A percentile compares a stretch with the other conserved stretches of the same genome.
Conservation (phyloP, 2,113 vertebrate genomes). For the Apodemus sylvaticus region DNA sequence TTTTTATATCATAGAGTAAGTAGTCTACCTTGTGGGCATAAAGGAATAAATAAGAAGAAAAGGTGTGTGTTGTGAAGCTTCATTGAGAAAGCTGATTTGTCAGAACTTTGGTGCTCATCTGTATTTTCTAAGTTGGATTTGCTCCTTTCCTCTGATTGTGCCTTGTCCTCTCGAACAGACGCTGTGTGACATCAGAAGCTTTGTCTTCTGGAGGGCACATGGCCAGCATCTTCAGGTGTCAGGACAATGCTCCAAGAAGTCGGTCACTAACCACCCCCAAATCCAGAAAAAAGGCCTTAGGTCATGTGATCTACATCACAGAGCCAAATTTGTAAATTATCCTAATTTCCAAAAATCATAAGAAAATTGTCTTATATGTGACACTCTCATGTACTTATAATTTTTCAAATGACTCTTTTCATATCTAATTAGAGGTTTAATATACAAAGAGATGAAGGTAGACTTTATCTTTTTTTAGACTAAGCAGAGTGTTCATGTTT, state of each 20-base stretch:
- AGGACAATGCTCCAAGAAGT: no score
- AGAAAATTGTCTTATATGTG: no score
- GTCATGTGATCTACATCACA: no score
- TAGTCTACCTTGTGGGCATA: background rate
- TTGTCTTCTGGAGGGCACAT: background rate
- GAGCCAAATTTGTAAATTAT: no score
- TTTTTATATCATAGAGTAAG: background rate
- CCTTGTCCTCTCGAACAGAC: background rate
- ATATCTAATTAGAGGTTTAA: background rate
- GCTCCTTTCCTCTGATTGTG: background rate
- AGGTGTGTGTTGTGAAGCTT: background rate
- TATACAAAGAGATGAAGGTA: background rate
- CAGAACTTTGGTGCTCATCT: background rate
- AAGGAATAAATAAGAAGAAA: background rate
- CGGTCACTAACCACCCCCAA: no score
- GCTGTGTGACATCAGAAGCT: background rate
- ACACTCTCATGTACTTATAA: background rate
- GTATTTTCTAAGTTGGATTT: background rate
- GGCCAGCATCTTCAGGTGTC: no score
- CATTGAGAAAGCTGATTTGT: background rate
- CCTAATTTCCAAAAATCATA: no score
- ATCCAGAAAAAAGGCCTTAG: no score
- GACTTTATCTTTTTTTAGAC: background rate
- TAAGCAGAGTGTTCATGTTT: background rate
- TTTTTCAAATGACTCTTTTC: constrained; percentile 7